A percentile compares a stretch with the other conserved stretches of the same genome.
phyloP scores from a whole-genome alignment of 2,113 vertebrate species.

The Hyla sarda region DNA sequence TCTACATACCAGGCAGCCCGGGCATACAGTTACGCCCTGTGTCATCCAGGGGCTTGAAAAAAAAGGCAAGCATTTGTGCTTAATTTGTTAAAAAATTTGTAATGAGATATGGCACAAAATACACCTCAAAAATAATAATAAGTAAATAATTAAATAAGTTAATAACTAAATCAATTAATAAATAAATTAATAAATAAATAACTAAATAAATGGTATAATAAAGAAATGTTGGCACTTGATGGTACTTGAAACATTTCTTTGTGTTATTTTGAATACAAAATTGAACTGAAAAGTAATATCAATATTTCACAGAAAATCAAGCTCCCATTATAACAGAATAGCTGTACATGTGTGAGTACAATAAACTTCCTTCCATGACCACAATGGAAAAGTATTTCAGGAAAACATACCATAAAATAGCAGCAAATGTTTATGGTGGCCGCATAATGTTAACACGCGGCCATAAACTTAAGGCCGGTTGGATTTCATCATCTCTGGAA shows the following conservation, averaged over 20 bases:
- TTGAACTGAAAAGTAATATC: neutral
- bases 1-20: no score
- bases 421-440: slow-evolving; percentile 33
- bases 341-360: neutral
- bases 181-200: no score
- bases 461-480: slow-evolving; percentile 15
- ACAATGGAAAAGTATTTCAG: slow-evolving; percentile 27
- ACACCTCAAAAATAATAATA: no score
- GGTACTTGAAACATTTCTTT: neutral
- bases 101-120: no score
- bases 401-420: neutral
- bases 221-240: no score
- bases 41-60: no score
- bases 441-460: neutral
- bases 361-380: slow-evolving; percentile 38
- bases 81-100: no score
- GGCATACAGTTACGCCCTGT: no score
- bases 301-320: neutral
- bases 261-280: neutral
- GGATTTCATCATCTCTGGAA: slow-evolving; percentile 3
- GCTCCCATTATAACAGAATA: neutral
- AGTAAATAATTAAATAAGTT: no score
- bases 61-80: no score
- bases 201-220: no score
- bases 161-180: no score